Base-by-base conservation (phyloP, 1,140 invertebrate genomes). In the Temnothorax nylanderi region DNA sequence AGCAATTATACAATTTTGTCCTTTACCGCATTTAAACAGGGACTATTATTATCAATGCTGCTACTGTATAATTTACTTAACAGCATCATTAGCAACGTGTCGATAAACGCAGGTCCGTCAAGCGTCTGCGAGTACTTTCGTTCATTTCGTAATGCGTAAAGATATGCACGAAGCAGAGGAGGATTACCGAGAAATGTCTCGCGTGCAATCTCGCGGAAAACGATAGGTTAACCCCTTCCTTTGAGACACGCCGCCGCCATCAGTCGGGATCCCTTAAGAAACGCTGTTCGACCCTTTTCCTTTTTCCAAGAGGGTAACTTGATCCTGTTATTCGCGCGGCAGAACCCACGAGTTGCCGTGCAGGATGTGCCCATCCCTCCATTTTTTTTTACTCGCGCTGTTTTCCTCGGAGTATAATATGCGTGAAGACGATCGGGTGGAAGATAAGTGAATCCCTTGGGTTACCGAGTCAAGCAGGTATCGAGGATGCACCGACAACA, bases 261-360 rank as follows among this genome's bases (percentile, higher is more conserved):
- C 71, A 62, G 21, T 74, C 26, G 72, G 72, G 62, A 76, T 77
- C 64, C 81, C 34, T 47, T 18, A 54, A 88, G 74, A 89, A 85
- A 87, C 90, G 77, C 62, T 54, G 81, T 11, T 82, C 49, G 41
- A 77, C 87, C 84, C 87, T 89, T 91, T 89, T 91, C 87, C 90
- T 88, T 89, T 91, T 94, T 92, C 92, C 90, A 93, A 91, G 90
- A 90, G 90, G 88, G 94, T 93, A 95, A 94, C 92, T 89, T 94
- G 94, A 95, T 95, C 94, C 93, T 94, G 93, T 94, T 95, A 94
- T 92, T 93, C 91, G 92, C 92, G 93, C 92, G 93, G 92, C 86
- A 85, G 92, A 91, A 82, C 89, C 90, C 86, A 86, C 80, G 87
- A 85, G 88, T 89, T 88, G 75, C 89, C 64, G 69, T 69, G 76